Conservation (phyloP, 2,113 vertebrate species). For the Larimichthys crocea region DNA sequence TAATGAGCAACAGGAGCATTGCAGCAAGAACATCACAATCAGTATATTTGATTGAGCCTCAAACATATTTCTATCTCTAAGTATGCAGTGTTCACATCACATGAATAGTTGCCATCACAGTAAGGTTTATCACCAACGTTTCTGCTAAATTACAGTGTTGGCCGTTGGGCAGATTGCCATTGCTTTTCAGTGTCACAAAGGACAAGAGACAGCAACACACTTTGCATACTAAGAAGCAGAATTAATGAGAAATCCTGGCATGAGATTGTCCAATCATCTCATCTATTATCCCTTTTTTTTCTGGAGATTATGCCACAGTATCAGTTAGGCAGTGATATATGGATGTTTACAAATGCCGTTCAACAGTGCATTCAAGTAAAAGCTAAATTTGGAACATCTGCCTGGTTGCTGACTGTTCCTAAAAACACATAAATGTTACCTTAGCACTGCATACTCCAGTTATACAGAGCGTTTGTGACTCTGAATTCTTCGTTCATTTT, state of each 20-base stretch:
- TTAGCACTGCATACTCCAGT: background rate
- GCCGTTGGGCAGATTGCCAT: background rate
- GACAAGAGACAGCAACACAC: background rate
- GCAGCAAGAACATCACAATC: slow-evolving; percentile 3
- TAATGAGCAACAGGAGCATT: background rate
- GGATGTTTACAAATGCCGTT: background rate
- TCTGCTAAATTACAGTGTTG: background rate
- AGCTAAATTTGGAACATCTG: background rate
- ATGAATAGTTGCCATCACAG: background rate
- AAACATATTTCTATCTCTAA: background rate
- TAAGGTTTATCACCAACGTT: background rate
- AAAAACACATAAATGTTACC: background rate
- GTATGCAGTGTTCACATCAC: background rate
- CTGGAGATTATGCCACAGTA: background rate
- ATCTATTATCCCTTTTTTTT: background rate
- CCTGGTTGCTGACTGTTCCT: background rate
- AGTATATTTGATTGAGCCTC: background rate
- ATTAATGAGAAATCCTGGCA: background rate
- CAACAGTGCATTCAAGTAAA: background rate
- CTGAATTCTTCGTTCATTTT: background rate
- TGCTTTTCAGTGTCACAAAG: background rate
- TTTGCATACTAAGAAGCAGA: background rate
- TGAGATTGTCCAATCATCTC: background rate
- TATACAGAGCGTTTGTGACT: background rate
- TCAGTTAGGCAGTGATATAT: background rate